phyloP scores from a whole-genome alignment of 1,140 invertebrate species.

The Bactericera cockerelli region DNA sequence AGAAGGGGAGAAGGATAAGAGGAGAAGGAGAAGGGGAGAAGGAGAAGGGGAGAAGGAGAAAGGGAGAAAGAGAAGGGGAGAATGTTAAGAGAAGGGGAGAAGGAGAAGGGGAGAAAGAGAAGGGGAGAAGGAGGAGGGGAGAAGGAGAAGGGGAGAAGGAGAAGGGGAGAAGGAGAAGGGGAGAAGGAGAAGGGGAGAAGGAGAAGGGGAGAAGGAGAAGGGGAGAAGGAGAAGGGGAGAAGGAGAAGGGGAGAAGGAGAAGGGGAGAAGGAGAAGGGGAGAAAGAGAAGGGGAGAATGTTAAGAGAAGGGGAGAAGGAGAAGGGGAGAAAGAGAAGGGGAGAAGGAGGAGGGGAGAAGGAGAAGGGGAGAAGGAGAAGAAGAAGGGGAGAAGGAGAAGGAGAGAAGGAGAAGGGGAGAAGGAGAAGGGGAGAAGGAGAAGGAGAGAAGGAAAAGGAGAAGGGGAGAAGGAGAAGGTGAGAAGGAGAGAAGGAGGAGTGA shows the following conservation, averaged over 20 bases:
- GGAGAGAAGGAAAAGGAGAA: too few species aligned
- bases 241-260: not conserved
- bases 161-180: slow-evolving; percentile 10
- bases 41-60: slow-evolving; percentile 15
- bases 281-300: not conserved
- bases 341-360: not conserved
- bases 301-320: not conserved
- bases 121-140: not conserved
- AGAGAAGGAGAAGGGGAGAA: too few species aligned
- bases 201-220: slow-evolving; percentile 19
- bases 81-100: not conserved
- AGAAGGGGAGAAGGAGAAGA: not conserved
- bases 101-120: not conserved
- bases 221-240: not conserved
- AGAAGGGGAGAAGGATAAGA: not conserved
- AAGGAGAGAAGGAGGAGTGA: too few species aligned
- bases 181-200: slow-evolving; percentile 18
- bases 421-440: too few species aligned
- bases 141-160: slow-evolving; percentile 9
- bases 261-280: not conserved
- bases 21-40: not conserved
- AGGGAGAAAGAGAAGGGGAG: slow-evolving; percentile 27
- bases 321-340: not conserved
- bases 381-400: not conserved
- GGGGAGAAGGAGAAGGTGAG: too few species aligned